Percentiles rank a stretch among this genome's conserved stretches.
Conservation (phyloP, 64 coral and sea anemone genomes). For the Montipora efflorescens region DNA sequence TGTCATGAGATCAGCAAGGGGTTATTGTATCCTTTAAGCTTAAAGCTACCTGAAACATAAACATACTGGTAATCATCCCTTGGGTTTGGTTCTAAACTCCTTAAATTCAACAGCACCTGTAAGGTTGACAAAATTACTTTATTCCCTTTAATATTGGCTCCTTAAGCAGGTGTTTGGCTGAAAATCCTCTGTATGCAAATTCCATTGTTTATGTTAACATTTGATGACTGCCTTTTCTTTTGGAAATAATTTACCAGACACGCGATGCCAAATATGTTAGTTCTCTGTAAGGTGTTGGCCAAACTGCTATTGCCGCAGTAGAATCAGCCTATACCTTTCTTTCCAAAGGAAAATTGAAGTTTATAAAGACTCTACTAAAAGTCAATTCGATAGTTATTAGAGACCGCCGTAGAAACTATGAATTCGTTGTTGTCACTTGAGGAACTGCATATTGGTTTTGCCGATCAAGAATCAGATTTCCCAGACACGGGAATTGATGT, state of each 20-base stretch:
- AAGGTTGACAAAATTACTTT: too few species aligned
- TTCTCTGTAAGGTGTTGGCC: not conserved
- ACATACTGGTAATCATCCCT: too few species aligned
- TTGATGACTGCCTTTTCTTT: not conserved
- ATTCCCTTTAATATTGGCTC: not conserved
- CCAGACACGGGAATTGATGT: not conserved
- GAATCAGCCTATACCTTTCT: not conserved
- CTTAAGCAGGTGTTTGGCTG: not conserved
- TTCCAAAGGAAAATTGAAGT: not conserved
- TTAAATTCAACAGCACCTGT: too few species aligned
- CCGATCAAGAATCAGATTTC: not conserved
- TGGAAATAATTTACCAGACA: not conserved
- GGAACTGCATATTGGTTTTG: not conserved
- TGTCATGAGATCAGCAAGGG: too few species aligned
- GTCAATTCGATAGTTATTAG: too few species aligned
- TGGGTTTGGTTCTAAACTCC: too few species aligned
- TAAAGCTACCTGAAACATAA: too few species aligned
- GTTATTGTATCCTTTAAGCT: too few species aligned
- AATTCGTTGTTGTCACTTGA: conserved; percentile 1
- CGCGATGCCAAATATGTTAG: not conserved
- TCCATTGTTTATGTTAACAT: not conserved
- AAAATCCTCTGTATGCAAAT: not conserved
- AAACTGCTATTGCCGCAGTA: not conserved
- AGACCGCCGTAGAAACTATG: not conserved
- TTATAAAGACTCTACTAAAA: too few species aligned